These are phyloP conservation scores for Litoditis marina DNA, from an alignment of 2,888 invertebrate species.

Conservation along the genomic window DNA sequence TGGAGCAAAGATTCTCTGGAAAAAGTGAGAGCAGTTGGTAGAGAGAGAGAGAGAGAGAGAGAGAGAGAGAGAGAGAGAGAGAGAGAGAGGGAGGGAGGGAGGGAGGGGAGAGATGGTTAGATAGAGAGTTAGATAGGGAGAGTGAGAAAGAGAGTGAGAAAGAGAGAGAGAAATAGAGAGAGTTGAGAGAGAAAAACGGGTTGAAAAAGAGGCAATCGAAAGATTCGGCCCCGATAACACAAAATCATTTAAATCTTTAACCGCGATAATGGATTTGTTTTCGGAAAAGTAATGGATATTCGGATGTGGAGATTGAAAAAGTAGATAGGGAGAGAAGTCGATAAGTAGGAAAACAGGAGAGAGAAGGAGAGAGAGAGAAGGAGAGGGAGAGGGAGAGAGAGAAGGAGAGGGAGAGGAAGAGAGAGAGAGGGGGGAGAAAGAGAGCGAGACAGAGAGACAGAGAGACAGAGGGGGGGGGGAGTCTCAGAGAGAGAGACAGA, in stretches of 20 bases:
- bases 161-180: neutral
- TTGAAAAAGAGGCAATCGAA: neutral
- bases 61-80: neutral
- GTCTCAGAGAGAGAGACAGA: no score
- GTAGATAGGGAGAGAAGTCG: neutral
- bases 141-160: neutral
- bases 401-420: neutral
- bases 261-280: no score
- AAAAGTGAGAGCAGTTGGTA: neutral
- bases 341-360: neutral
- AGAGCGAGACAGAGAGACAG: neutral
- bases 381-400: neutral
- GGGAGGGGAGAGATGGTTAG: neutral
- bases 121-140: neutral
- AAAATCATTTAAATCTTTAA: no score
- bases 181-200: neutral
- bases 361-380: constrained; percentile 3
- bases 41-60: neutral
- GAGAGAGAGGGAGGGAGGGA: neutral
- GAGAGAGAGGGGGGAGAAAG: neutral
- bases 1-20: no score
- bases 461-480: neutral
- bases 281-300: neutral
- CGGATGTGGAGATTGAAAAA: neutral
- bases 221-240: neutral